A percentile compares a stretch with the other conserved stretches of the same genome.
These are phyloP conservation scores for Melanotaenia parkinsoni DNA, from an alignment of 2,797 vertebrate species.

Conservation along the genomic window DNA sequence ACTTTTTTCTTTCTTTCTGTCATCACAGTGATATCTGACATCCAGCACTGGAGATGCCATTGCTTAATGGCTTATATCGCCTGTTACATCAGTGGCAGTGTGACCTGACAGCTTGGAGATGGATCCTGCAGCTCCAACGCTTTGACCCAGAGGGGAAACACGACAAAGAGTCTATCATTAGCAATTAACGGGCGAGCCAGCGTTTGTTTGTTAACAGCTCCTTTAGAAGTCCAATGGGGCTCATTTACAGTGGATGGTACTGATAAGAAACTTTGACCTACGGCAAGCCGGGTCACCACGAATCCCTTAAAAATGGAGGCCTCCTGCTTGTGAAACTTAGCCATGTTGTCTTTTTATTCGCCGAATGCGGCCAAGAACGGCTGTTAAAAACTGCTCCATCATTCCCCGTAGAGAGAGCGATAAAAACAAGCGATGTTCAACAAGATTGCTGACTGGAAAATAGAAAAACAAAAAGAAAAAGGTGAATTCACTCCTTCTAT, in stretches of 20 bases:
- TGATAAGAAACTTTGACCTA: constrained; percentile 73
- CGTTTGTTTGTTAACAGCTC: constrained; percentile 83
- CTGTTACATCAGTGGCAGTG: constrained; percentile 22
- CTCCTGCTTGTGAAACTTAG: constrained; percentile 36
- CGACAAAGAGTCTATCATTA: constrained; percentile 77
- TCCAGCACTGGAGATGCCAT: constrained; percentile 19
- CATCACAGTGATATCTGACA: constrained; percentile 42
- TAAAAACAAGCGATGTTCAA: constrained; percentile 83
- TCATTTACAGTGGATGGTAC: constrained; percentile 76
- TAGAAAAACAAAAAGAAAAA: constrained; percentile 67
- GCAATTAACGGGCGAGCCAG: constrained; percentile 82
- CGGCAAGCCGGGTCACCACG: constrained; percentile 48
- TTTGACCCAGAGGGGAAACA: constrained; percentile 73
- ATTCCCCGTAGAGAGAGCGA: constrained; percentile 73
- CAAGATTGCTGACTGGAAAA: constrained; percentile 80
- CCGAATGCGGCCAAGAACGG: constrained; percentile 39
- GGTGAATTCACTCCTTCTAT: constrained; percentile 81
- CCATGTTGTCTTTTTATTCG: constrained; percentile 33
- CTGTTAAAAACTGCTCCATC: constrained; percentile 79
- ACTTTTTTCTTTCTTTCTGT: constrained; percentile 17
- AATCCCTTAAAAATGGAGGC: constrained; percentile 37
- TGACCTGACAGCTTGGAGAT: constrained; percentile 63
- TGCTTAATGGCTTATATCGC: constrained; percentile 40
- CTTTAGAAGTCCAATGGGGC: constrained; percentile 77
- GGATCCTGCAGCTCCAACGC: constrained; percentile 58